A percentile compares a stretch with the other conserved stretches of the same genome.
These are phyloP conservation scores for Malthinus seriepunctatus DNA, from an alignment of 2,888 invertebrate genomes.

Conservation along the genomic window DNA sequence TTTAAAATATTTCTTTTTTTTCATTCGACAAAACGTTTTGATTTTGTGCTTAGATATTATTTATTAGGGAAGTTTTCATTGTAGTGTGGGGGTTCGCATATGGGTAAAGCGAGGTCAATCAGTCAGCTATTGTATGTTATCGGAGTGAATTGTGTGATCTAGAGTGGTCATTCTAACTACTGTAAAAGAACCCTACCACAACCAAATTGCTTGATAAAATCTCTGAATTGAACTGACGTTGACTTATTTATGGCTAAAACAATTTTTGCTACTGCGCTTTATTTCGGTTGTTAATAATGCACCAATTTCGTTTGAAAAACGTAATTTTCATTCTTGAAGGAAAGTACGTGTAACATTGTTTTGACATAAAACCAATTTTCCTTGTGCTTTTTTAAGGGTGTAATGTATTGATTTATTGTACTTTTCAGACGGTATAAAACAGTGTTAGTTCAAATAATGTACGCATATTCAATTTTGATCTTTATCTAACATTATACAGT, in stretches of 20 bases:
- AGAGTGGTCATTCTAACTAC: conserved; percentile 29
- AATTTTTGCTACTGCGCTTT: conserved; percentile 14
- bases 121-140: conserved; percentile 28
- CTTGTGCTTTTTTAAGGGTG: too few species aligned
- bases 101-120: conserved; percentile 26
- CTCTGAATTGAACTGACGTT: conserved; percentile 39
- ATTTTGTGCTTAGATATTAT: conserved; percentile 26
- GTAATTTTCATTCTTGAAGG: too few species aligned
- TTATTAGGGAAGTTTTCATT: conserved; percentile 28
- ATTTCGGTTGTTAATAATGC: too few species aligned
- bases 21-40: conserved; percentile 15
- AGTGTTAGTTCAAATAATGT: too few species aligned
- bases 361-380: too few species aligned
- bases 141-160: conserved; percentile 28
- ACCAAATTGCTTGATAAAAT: conserved; percentile 40
- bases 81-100: conserved; percentile 20
- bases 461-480: too few species aligned
- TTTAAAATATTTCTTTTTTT: too few species aligned
- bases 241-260: conserved; percentile 33
- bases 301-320: too few species aligned
- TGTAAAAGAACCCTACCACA: conserved; percentile 27
- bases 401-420: too few species aligned
- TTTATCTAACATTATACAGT: too few species aligned
- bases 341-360: too few species aligned
- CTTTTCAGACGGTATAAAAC: too few species aligned